Conservation (phyloP, 2,888 invertebrate genomes). For the Cynaeus angustus region DNA sequence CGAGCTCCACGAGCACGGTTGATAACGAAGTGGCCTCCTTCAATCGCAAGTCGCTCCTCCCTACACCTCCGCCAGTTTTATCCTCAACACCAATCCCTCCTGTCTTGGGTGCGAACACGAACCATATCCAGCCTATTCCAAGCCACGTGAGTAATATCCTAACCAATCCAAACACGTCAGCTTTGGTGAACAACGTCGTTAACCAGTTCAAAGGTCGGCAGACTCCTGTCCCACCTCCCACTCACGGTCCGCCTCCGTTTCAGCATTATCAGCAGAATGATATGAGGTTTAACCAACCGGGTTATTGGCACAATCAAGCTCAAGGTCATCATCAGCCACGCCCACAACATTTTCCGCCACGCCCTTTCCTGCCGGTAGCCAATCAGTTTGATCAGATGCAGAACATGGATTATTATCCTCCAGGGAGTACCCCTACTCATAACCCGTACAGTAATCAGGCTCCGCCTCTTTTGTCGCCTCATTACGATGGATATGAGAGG, state of each 20-base stretch:
- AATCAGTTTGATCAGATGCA: conserved; percentile 30
- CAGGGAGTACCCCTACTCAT: conserved; percentile 6
- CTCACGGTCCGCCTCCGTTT: too few relatives aligned
- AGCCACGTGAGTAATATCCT: conserved; percentile 39
- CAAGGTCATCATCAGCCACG: neutral
- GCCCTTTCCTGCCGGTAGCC: conserved; percentile 1
- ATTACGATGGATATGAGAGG: neutral
- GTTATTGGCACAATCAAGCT: neutral
- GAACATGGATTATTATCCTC: conserved; percentile 3
- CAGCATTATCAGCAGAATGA: too few relatives aligned
- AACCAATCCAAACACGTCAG: conserved; percentile 52
- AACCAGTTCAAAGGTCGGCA: conserved; percentile 50
- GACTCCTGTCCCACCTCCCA: neutral
- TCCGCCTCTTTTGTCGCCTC: neutral
- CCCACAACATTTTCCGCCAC: conserved; percentile 8
- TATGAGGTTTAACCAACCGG: neutral
- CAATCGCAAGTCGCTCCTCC: conserved; percentile 30
- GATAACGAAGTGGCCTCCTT: conserved; percentile 35
- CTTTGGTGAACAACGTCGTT: conserved; percentile 54
- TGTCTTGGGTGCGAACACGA: too few relatives aligned
- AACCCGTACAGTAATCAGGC: conserved; percentile 2
- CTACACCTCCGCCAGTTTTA: conserved; percentile 17
- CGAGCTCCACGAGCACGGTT: conserved; percentile 12
- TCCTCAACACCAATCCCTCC: neutral
- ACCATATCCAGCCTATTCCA: too few relatives aligned